Base-by-base conservation (phyloP, 2,888 invertebrate species). In the Drosophila setosimentum region DNA sequence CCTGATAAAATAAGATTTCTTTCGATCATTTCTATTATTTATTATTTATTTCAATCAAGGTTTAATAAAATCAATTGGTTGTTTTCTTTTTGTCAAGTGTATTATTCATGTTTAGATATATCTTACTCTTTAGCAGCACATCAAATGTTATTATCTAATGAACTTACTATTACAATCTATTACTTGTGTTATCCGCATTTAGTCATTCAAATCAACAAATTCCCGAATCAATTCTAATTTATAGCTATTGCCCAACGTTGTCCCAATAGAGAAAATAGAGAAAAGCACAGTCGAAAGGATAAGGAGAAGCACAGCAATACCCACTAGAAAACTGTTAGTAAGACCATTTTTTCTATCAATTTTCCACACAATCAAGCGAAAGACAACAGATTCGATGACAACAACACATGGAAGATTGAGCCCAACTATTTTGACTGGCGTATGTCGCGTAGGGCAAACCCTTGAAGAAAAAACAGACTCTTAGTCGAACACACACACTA, bases 281-380 rank as follows among this genome's bases (percentile, higher is more conserved):
- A 32, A 30, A 24, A 3, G 10, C 24, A 24, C 54, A 54, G 33
- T 18, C 11, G 24, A 27, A 18, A 35, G 11, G 18, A 35, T 29
- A 63, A 35, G 59, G 27, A 30, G 45, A 27, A 24, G 16, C 13
- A 48, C 21, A 27, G 18, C n/a, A 21, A 51, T 35, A 24, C 21
- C 11, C 24, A 30, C 54, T 53, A 29, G 51, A 63, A 63, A 77
- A 57, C 30, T 62, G 62, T 35, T 61, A 57, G 57, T 71, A 64
- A 70, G 48, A 24, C 45, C 54, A 33, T 30, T 42, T 33, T 53
- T 67, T 73, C 69, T 88, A 77, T 71, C 80, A 90, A 85, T 85
- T 85, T 90, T 85, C 85, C 85, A 74, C 87, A 86, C 90, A 85
- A 85, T 85, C 85, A 70, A 83, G 70, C 89, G 73, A 63, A 69